Percentiles rank a stretch among this genome's conserved stretches.
Evolutionary conservation across 64 coral and sea anemone species (phyloP).

Genomic region (Montipora sp.): DNA sequence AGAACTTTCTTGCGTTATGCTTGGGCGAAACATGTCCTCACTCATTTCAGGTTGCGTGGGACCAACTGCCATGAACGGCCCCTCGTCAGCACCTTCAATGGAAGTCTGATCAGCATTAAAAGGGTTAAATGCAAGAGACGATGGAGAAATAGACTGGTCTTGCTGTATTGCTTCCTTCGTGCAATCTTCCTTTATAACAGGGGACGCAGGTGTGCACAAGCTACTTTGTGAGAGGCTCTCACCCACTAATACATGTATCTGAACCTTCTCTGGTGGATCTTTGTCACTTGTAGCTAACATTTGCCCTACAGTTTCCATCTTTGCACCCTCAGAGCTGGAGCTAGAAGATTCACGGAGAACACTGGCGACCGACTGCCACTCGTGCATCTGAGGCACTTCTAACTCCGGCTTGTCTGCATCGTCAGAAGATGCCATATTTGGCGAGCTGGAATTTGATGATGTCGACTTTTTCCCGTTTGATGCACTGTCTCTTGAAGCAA

Average conservation of each 20-base stretch:
- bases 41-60: constrained; percentile 76
- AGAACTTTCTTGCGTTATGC: neutral
- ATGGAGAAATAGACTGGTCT: constrained; percentile 73
- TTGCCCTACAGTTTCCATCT: neutral
- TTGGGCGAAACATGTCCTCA: constrained; percentile 74
- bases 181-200: neutral
- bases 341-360: neutral
- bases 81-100: neutral
- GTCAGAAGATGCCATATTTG: neutral
- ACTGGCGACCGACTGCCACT: constrained; percentile 36
- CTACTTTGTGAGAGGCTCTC: neutral
- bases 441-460: constrained; percentile 23
- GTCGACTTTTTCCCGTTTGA: neutral
- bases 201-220: neutral
- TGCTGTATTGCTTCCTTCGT: neutral
- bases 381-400: neutral
- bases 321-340: neutral
- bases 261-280: neutral
- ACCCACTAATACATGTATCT: neutral
- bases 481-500: neutral
- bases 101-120: neutral
- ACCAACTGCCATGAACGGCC: neutral
- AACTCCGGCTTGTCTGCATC: neutral
- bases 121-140: constrained; percentile 60
- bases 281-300: neutral